Evolutionary conservation across 1,140 invertebrate genomes (phyloP), one percentile per base, ranked within the genome.

Genomic region (Drosophila melanogaster): DNA sequence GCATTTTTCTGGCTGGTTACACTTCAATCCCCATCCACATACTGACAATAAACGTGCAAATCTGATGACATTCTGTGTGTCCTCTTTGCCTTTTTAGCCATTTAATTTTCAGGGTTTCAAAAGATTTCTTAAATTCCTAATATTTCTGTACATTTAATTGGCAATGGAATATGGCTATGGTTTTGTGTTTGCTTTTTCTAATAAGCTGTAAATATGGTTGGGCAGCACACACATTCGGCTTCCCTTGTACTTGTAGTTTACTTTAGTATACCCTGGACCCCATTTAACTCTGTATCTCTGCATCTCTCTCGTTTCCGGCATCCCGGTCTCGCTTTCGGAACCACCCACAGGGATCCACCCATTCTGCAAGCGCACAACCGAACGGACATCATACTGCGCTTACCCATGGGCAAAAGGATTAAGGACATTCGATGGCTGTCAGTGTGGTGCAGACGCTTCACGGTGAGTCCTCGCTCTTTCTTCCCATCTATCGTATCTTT

Each of bases 391-490:
- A 94, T 98, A 66, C 94, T 98, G 61, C 94, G 95, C 90, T 94
- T 98, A 81, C 97, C 97, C 50, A 94, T 94, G 57, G 96, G 96
- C 51, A 95, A 96, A 91, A 95, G 96, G 91, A 94, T 98, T 89
- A 94, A 95, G 79, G 97, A 98, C 92, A 96, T 98, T 92, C 95
- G 95, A 92, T 98, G 96, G 96, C 94, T 98, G 59, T 96, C 96
- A 55, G 96, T 98, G 19, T 98, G 97, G 97, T 98, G 96, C 93
- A 93, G 96, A 76, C 94, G 97, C 90, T 98, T 98, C 92, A 97
- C 96, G 77, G 97, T 98, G 93, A 96, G 96, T 89, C 62, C 53
- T 70, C 58, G 41, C 54, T 44, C 35, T 26, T 37, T 6, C 49
- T 17, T 26, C 38, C 11, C 26, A n/a, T 49, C 19, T 40, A 22